These are phyloP conservation scores for Oophaga pumilio DNA, from an alignment of 2,113 vertebrate species.

Conservation along the genomic window DNA sequence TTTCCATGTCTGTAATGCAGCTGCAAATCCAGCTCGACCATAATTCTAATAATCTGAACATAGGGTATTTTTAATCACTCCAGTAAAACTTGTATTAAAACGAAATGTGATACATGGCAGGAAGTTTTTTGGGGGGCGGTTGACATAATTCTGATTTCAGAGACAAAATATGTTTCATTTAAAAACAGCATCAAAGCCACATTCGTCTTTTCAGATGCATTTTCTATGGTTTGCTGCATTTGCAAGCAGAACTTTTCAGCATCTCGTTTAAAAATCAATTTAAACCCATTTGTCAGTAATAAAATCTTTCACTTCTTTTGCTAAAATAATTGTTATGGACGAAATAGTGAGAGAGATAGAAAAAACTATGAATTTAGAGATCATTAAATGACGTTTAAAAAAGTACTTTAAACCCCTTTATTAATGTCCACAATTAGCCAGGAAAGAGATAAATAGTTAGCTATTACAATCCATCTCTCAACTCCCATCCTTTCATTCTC, in stretches of 20 bases:
- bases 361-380: neutral
- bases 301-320: neutral
- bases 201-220: too few species aligned
- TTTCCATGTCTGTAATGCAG: too few species aligned
- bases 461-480: slow-evolving; percentile 31
- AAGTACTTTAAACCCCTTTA: neutral
- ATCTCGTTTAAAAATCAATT: neutral
- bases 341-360: neutral
- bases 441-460: slow-evolving; percentile 35
- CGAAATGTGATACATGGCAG: too few species aligned
- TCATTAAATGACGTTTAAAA: neutral
- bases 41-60: too few species aligned
- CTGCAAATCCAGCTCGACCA: too few species aligned
- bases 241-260: neutral
- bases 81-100: too few species aligned
- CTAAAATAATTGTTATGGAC: neutral
- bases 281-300: neutral
- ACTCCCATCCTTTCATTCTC: slow-evolving; percentile 24
- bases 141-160: too few species aligned
- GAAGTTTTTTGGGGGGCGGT: too few species aligned
- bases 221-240: neutral
- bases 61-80: too few species aligned
- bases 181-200: too few species aligned
- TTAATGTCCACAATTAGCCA: slow-evolving; percentile 37
- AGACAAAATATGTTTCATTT: too few species aligned